A percentile compares a stretch with the other conserved stretches of the same genome.
phyloP scores from a whole-genome alignment of 2,113 vertebrate species.

The Candoia aspera region DNA sequence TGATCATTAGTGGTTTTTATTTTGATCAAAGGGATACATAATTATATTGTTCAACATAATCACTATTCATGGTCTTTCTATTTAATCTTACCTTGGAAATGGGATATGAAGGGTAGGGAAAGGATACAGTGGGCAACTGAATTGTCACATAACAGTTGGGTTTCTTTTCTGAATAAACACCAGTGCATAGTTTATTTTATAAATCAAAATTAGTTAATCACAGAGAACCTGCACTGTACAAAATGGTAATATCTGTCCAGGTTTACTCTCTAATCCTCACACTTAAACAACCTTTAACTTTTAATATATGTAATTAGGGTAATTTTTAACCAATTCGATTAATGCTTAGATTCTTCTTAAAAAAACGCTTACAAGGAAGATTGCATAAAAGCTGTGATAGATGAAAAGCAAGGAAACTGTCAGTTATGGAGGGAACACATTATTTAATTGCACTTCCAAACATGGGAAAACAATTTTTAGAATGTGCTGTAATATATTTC shows the following conservation, averaged over 20 bases:
- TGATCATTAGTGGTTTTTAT: not conserved
- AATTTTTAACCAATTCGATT: not conserved
- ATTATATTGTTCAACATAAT: not conserved
- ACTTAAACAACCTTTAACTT: not conserved
- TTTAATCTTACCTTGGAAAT: not conserved
- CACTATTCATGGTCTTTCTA: not conserved
- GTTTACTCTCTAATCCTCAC: not conserved
- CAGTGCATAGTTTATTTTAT: not conserved
- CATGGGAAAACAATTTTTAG: not conserved
- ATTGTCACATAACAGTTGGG: not conserved
- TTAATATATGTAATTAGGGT: not conserved
- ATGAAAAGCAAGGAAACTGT: not conserved
- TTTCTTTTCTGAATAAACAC: not conserved
- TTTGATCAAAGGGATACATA: not conserved
- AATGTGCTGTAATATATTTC: not conserved
- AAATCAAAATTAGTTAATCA: not conserved
- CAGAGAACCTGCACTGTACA: not conserved
- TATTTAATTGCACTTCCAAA: not conserved
- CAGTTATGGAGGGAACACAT: not conserved
- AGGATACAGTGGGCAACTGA: not conserved
- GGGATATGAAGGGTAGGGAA: not conserved
- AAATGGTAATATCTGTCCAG: not conserved
- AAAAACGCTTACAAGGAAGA: not conserved
- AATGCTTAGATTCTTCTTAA: not conserved
- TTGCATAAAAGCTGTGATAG: not conserved